Conservation (phyloP, 2,888 invertebrate genomes). For the Argyresthia goedartella region DNA sequence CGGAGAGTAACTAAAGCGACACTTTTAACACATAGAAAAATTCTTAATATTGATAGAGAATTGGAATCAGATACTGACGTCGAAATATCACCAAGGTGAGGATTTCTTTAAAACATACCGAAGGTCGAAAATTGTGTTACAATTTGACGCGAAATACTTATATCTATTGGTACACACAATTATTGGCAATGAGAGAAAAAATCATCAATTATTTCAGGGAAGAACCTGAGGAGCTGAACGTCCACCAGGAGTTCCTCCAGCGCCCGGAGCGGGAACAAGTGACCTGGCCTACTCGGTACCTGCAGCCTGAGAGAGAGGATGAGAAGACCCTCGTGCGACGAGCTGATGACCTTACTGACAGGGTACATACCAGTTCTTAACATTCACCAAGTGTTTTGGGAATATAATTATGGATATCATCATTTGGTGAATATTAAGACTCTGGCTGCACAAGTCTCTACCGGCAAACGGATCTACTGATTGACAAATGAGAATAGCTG, state of each 20-base stretch:
- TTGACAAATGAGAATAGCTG: too few species aligned
- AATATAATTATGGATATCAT: too few species aligned
- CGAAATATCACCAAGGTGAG: constrained; percentile 25
- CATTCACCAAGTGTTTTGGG: not conserved
- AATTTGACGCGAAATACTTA: too few species aligned
- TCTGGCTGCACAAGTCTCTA: too few species aligned
- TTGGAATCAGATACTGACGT: constrained; percentile 59
- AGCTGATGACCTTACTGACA: constrained; percentile 58
- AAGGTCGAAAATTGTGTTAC: too few species aligned
- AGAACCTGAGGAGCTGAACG: constrained; percentile 17
- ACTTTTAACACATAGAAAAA: constrained; percentile 39
- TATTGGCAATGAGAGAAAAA: not conserved
- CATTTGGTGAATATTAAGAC: too few species aligned
- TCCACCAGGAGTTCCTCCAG: constrained; percentile 41
- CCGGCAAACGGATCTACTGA: too few species aligned
- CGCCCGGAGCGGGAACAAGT: constrained; percentile 56
- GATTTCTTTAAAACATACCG: not conserved
- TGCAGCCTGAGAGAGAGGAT: constrained; percentile 56
- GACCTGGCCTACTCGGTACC: constrained; percentile 53
- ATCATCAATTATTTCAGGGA: not conserved
- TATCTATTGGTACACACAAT: too few species aligned
- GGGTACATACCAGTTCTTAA: constrained; percentile 26
- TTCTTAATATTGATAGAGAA: constrained; percentile 39
- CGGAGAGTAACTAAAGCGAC: constrained; percentile 34
- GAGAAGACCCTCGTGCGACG: constrained; percentile 57